Conservation (phyloP, 1,140 invertebrate genomes). For the Pectinophora gossypiella region DNA sequence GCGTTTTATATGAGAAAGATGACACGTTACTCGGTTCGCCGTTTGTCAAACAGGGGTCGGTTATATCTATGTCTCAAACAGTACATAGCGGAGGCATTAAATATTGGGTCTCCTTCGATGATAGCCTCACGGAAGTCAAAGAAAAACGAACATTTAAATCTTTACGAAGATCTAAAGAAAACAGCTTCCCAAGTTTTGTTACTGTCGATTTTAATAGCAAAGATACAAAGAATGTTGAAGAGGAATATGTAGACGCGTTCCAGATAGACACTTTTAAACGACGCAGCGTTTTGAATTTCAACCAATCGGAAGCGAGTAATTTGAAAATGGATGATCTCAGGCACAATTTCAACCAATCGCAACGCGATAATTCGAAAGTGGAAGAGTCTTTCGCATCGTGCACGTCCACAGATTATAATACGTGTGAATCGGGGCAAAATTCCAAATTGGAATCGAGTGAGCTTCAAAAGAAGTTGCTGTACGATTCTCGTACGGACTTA, state of each 20-base stretch:
- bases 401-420: conserved; percentile 21
- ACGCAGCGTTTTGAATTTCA: conserved; percentile 18
- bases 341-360: not conserved
- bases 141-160: not conserved
- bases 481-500: conserved; percentile 26
- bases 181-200: conserved; percentile 46
- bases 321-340: not conserved
- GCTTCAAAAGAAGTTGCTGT: conserved; percentile 28
- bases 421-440: conserved; percentile 30
- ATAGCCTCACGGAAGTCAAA: conserved; percentile 18
- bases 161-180: conserved; percentile 21
- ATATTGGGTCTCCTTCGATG: conserved; percentile 69
- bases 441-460: conserved; percentile 10
- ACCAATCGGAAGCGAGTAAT: conserved; percentile 4
- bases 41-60: conserved; percentile 40
- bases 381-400: conserved; percentile 15
- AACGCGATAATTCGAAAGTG: not conserved
- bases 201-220: conserved; percentile 15
- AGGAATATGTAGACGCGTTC: too few species aligned
- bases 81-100: conserved; percentile 55
- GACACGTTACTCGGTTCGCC: conserved; percentile 43
- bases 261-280: conserved; percentile 8
- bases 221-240: conserved; percentile 10
- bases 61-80: conserved; percentile 61
- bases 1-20: conserved; percentile 40